phyloP scores from a whole-genome alignment of 2,888 invertebrate genomes.

The Drosophila leonis region DNA sequence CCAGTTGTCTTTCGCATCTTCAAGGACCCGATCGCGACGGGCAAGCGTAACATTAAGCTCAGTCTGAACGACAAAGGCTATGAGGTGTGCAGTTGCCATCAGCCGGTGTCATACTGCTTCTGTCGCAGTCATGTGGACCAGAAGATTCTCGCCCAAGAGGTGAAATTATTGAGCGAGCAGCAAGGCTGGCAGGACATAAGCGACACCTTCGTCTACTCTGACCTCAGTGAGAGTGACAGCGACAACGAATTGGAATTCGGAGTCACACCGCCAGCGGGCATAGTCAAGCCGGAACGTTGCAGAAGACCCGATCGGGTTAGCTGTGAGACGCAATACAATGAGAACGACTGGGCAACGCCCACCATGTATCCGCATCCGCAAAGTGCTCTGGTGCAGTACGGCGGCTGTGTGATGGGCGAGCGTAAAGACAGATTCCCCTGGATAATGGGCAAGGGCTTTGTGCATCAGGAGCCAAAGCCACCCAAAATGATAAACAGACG shows the following conservation, averaged over 20 bases:
- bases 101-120: constrained; percentile 84
- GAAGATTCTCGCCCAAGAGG: constrained; percentile 86
- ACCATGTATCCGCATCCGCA: constrained; percentile 71
- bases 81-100: constrained; percentile 86
- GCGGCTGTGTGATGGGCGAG: constrained; percentile 73
- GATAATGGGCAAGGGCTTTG: constrained; percentile 59
- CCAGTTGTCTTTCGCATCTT: constrained; percentile 89
- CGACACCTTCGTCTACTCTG: constrained; percentile 70
- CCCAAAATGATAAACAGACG: constrained; percentile 30
- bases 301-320: constrained; percentile 86
- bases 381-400: constrained; percentile 72
- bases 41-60: constrained; percentile 86
- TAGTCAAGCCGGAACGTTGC: constrained; percentile 87
- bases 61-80: constrained; percentile 87
- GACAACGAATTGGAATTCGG: constrained; percentile 90
- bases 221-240: constrained; percentile 77
- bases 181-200: constrained; percentile 63
- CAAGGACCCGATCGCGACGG: constrained; percentile 86
- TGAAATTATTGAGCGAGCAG: constrained; percentile 85
- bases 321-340: constrained; percentile 88
- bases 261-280: constrained; percentile 90
- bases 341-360: constrained; percentile 86
- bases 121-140: constrained; percentile 83
- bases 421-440: constrained; percentile 55
- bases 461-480: constrained; percentile 39